These are phyloP conservation scores for Pangasius mekongensis DNA, from an alignment of 2,797 vertebrate species.

Conservation along the genomic window DNA sequence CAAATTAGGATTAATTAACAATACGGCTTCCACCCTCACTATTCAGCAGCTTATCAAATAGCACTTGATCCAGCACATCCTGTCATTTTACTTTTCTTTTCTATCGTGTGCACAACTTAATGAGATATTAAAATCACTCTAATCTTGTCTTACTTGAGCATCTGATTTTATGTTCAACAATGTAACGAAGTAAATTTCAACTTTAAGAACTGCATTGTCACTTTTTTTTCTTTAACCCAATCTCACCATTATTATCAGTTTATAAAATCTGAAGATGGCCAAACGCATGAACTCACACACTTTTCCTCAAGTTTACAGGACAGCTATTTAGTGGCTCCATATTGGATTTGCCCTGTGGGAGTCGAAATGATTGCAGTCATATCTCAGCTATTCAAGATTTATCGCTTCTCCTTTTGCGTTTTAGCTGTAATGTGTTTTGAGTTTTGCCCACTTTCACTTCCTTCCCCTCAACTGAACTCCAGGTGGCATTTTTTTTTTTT, in stretches of 20 bases:
- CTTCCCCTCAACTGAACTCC: neutral
- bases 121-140: neutral
- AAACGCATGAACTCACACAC: neutral
- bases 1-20: too few species aligned
- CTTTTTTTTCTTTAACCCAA: neutral
- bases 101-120: neutral
- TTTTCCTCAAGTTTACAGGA: neutral
- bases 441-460: neutral
- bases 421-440: conserved; percentile 20
- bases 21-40: neutral
- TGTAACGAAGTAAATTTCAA: neutral
- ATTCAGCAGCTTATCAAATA: neutral
- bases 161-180: neutral
- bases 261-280: neutral
- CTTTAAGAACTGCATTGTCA: neutral
- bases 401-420: neutral
- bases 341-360: neutral
- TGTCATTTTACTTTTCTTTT: neutral
- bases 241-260: neutral
- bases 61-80: neutral
- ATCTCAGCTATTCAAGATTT: conserved; percentile 13
- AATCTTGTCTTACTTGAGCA: neutral
- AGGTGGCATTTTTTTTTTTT: neutral
- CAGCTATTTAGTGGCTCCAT: neutral
- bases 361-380: neutral